Conservation (phyloP, 2,888 invertebrate species). For the Leucoma salicis region DNA sequence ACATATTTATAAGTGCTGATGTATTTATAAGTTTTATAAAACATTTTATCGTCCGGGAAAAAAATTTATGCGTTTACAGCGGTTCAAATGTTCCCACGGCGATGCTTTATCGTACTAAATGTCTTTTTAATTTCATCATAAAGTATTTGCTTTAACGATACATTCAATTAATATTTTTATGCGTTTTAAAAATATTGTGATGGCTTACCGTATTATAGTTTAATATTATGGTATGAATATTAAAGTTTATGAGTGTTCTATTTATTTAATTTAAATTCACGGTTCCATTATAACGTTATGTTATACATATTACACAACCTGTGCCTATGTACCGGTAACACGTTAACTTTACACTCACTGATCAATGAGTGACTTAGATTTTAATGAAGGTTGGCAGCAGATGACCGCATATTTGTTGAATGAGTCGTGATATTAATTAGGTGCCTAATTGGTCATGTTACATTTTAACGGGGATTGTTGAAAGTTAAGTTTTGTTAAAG, state of each 20-base stretch:
- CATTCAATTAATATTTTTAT: constrained; percentile 46
- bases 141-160: constrained; percentile 52
- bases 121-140: constrained; percentile 53
- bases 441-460: too few species aligned
- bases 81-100: constrained; percentile 60
- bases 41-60: constrained; percentile 54
- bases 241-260: constrained; percentile 3
- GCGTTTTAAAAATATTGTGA: constrained; percentile 25
- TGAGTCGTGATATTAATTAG: too few species aligned
- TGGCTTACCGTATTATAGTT: constrained; percentile 6
- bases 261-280: constrained; percentile 2
- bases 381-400: too few species aligned
- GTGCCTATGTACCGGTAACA: too few species aligned
- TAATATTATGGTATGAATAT: constrained; percentile 1
- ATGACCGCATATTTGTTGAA: too few species aligned
- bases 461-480: too few species aligned
- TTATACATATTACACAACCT: neutral
- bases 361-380: too few species aligned
- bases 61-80: constrained; percentile 56
- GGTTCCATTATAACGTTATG: neutral
- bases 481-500: too few species aligned
- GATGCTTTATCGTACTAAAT: constrained; percentile 50
- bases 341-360: too few species aligned
- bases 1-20: neutral
- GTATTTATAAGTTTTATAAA: constrained; percentile 67